Evolutionary conservation across 1,140 invertebrate genomes (phyloP), one percentile per base, ranked within the genome.

Genomic region (Zaprionus ghesquierei): DNA sequence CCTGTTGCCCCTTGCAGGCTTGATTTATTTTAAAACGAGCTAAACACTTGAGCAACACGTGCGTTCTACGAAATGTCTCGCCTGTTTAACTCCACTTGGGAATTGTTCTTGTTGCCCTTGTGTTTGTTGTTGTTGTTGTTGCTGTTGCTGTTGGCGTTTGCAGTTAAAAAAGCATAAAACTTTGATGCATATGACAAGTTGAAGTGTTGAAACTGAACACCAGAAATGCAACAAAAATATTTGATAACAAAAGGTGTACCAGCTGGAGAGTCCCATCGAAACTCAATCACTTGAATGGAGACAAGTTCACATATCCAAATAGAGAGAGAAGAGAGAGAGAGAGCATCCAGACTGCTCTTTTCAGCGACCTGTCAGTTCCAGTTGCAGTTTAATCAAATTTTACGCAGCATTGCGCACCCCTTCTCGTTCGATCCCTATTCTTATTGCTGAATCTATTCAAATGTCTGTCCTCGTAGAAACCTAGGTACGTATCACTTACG

Each of bases 41-140:
- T 69, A 71, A 87, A 75, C 84, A 89, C 84, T 87, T 89, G 77
- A 68, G 66, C 84, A 89, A 89, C 84, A 89, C 84, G 84, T 87
- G 84, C 84, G 84, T 87, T 87, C 79, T 64, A 46, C 63, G 77
- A 89, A 87, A 77, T 72, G 61, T 55, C 73, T 85, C 70, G 55
- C 46, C 66, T 55, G 25, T 72, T 65, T 35, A 55, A 46, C 15
- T 22, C 41, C 9, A 22, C 15, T 46, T 0, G 69, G 23, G 35
- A 8, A 41, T 23, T 41, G 10, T 18, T 25, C 55, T 3, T 6
- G 23, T 41, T 15, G 29, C 35, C 35, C 35, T 41, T 31, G 55
- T 23, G 33, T 41, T 41, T 27, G 49, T 25, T n/a, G 35, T 55
- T 63, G n/a, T 49, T 54, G 22, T 50, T 38, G 29, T n/a, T 53